These are phyloP conservation scores for Pachydiplax longipennis DNA, from an alignment of 2,888 invertebrate species.

Conservation along the genomic window DNA sequence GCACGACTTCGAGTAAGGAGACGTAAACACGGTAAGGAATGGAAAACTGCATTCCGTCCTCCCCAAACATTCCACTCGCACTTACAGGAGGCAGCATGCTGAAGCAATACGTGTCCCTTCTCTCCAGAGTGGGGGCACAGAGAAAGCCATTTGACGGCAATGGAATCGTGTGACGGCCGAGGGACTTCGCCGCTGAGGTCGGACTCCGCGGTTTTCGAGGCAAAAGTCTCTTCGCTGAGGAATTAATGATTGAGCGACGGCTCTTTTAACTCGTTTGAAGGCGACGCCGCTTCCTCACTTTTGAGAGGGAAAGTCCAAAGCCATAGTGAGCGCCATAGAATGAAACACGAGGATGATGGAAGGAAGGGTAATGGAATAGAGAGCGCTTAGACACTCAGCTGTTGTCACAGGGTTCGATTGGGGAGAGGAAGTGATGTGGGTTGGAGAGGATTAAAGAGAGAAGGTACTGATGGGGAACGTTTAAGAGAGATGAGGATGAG, in stretches of 20 bases:
- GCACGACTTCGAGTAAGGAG: too few species aligned
- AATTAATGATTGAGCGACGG: conserved; percentile 24
- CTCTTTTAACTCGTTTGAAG: not conserved
- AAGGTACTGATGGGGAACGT: not conserved
- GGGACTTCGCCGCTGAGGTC: conserved; percentile 7
- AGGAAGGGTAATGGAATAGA: not conserved
- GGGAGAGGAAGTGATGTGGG: not conserved
- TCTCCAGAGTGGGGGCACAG: not conserved
- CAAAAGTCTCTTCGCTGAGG: not conserved
- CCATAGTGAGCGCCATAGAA: not conserved
- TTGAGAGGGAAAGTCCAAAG: not conserved
- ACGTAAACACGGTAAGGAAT: not conserved
- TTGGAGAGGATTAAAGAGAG: not conserved
- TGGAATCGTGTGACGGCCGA: not conserved
- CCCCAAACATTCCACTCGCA: too few species aligned
- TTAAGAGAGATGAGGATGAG: not conserved
- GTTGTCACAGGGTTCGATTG: not conserved
- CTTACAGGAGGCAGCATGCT: not conserved
- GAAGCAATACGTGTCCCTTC: too few species aligned
- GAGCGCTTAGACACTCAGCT: conserved; percentile 1
- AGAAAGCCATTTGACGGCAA: not conserved
- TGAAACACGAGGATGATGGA: not conserved
- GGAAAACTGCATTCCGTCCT: not conserved
- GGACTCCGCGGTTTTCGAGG: conserved; percentile 16
- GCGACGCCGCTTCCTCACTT: not conserved